These are phyloP conservation scores for Eudemis profundana DNA, from an alignment of 2,888 invertebrate species.

Conservation along the genomic window DNA sequence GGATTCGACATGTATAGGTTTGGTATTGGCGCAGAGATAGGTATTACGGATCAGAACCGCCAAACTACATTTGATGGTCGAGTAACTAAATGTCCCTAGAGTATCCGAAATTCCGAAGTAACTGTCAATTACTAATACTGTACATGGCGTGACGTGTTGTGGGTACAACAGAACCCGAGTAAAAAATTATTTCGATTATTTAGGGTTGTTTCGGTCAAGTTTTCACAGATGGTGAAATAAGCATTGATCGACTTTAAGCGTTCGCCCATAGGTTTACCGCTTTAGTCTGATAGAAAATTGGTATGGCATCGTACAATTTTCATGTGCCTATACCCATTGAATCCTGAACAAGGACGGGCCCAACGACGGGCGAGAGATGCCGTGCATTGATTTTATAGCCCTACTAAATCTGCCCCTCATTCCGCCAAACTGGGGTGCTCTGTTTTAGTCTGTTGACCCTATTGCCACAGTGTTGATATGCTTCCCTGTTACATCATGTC, in stretches of 20 bases:
- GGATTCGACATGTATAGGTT: background rate
- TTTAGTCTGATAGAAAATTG: slow-evolving; percentile 34
- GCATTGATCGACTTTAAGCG: slow-evolving; percentile 9
- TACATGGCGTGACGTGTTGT: no score
- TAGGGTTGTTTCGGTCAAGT: background rate
- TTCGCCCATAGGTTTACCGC: slow-evolving; percentile 18
- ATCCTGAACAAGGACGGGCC: slow-evolving; percentile 30
- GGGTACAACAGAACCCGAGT: no score
- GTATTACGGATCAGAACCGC: background rate
- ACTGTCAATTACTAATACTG: no score
- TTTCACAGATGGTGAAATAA: slow-evolving; percentile 6
- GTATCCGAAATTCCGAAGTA: background rate
- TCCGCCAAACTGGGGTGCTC: slow-evolving; percentile 24
- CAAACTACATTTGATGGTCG: background rate
- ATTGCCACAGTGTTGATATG: slow-evolving; percentile 4
- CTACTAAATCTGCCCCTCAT: slow-evolving; percentile 38
- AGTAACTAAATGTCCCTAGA: background rate
- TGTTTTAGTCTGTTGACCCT: slow-evolving; percentile 32
- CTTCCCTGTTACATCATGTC: background rate
- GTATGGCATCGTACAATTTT: slow-evolving; percentile 29
- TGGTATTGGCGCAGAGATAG: slow-evolving; percentile 1
- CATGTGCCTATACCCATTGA: slow-evolving; percentile 33
- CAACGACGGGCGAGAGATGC: slow-evolving; percentile 28
- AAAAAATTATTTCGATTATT: no score
- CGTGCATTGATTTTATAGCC: slow-evolving; percentile 41